These are phyloP conservation scores for Aegotheles bennettii DNA, from an alignment of 2,113 vertebrate genomes.

Conservation along the genomic window DNA sequence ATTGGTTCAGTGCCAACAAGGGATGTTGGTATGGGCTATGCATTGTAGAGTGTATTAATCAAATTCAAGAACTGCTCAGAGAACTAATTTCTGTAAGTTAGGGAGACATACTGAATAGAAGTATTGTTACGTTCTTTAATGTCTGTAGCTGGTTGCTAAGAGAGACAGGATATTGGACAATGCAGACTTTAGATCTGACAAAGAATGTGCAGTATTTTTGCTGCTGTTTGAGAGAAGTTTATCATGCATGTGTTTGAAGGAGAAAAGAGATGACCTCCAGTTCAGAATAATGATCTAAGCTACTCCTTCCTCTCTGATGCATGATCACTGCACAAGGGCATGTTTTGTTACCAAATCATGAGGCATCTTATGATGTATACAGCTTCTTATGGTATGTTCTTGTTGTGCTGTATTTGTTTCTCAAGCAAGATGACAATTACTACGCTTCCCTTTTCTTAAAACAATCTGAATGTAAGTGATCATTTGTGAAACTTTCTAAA, in stretches of 20 bases:
- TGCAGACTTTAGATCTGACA: neutral
- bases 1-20: neutral
- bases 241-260: neutral
- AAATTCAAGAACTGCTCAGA: neutral
- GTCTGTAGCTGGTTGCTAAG: neutral
- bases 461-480: neutral
- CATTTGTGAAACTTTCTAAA: neutral
- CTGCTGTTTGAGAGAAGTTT: neutral
- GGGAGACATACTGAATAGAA: neutral
- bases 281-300: neutral
- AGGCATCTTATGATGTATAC: neutral
- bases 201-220: neutral
- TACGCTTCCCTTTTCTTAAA: neutral
- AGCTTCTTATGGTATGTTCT: neutral
- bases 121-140: neutral
- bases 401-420: neutral
- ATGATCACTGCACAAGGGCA: neutral
- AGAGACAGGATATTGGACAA: neutral
- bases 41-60: neutral
- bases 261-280: neutral
- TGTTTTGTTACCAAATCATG: neutral
- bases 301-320: neutral
- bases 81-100: neutral
- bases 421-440: neutral
- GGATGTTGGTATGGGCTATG: rapidly evolving